Percentiles rank a stretch among this genome's conserved stretches.
These are phyloP conservation scores for Chionoecetes opilio DNA, from an alignment of 1,140 invertebrate genomes.

Conservation along the genomic window DNA sequence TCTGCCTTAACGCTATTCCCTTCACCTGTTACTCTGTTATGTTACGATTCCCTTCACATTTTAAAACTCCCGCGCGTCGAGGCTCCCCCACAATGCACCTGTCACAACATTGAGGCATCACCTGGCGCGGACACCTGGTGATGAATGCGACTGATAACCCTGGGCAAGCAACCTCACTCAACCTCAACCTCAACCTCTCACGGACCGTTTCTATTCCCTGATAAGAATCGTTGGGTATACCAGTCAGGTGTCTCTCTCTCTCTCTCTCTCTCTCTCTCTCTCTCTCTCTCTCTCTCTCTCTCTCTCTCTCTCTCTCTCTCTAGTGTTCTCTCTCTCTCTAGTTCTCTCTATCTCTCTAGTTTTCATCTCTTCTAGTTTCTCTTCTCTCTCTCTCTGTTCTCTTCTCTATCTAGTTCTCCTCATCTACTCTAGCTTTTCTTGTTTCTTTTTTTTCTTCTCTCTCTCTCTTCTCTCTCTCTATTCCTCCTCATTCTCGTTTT, in stretches of 20 bases:
- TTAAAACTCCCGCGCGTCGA: not conserved
- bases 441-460: not conserved
- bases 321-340: too few species aligned
- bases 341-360: too few species aligned
- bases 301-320: slow-evolving; percentile 46
- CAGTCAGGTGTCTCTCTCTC: not conserved
- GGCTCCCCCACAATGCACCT: not conserved
- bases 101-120: slow-evolving; percentile 57
- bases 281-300: slow-evolving; percentile 3
- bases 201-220: slow-evolving; percentile 5
- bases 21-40: not conserved
- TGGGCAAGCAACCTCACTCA: not conserved
- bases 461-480: not conserved
- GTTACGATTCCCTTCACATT: not conserved
- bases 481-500: too few species aligned
- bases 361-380: not conserved
- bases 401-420: not conserved
- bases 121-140: slow-evolving; percentile 34
- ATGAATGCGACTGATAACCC: slow-evolving; percentile 47
- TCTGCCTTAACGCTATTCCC: not conserved
- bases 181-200: too few species aligned
- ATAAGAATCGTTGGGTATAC: not conserved
- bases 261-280: not conserved
- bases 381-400: not conserved
- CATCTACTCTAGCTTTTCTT: not conserved